Evolutionary conservation across 2,888 invertebrate species (phyloP), one percentile per base, ranked within the genome.

Genomic region (Cenopis cana): DNA sequence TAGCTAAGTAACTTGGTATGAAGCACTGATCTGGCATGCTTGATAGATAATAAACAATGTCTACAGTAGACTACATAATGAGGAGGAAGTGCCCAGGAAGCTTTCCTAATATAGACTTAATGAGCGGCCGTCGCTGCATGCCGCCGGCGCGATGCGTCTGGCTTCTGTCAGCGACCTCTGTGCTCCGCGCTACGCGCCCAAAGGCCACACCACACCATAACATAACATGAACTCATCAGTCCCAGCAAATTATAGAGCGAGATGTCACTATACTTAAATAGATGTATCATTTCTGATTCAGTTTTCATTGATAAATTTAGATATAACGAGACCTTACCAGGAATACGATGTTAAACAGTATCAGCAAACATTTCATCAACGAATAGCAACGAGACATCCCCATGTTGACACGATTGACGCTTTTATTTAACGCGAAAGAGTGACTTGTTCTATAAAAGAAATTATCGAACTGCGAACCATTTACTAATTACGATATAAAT

Each of bases 311-410:
- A 70, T 46, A 54, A 70, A 54, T 59, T 41, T 56, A 24, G 54
- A 68, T 49, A 36, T 54, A 57, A 59, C 18, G 10, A 56, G 2
- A 54, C 88, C 96, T 95, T 92, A 96, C 97, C 95, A 96, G 94
- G 90, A 96, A 96, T 84, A 96, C 91, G 71, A 96, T 93, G 86
- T 96, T 96, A 80, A 96, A 94, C 75, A 96, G 88, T 76, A 96
- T 95, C 80, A 97, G 94, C 78, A 96, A 91, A 87, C 95, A 96
- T 87, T 96, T 96, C 89, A 96, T 94, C 79, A 95, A 87, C 69
- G 95, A 95, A 86, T 96, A 96, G 89, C 96, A 96, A 76, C 95
- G 95, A 76, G 95, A 94, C 87, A 96, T 93, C 81, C 95, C 95
- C 96, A 96, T 96, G 76, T 77, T 89, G 73, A 61, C 66, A 33